Percentiles rank a stretch among this genome's conserved stretches.
Evolutionary conservation across 2,113 vertebrate genomes (phyloP).

Genomic region (Hemicordylus capensis): DNA sequence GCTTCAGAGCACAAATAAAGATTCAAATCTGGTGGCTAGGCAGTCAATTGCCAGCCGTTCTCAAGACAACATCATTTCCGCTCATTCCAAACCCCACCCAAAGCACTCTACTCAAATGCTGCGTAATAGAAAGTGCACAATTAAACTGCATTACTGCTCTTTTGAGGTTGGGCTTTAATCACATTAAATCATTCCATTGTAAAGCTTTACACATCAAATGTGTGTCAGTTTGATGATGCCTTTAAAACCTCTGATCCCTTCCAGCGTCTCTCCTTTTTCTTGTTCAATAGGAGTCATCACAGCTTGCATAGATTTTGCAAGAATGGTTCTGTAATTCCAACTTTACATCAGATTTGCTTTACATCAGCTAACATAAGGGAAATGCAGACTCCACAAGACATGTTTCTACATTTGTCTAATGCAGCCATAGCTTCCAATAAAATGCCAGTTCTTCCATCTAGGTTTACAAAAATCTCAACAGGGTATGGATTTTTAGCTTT

Average conservation of each 20-base stretch:
- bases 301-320: background rate
- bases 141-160: background rate
- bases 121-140: background rate
- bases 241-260: background rate
- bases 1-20: conserved; percentile 19
- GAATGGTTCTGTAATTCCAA: background rate
- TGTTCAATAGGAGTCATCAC: background rate
- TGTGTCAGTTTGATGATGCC: conserved; percentile 14
- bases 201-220: background rate
- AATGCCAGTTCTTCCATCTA: background rate
- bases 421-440: background rate
- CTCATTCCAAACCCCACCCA: conserved; percentile 8
- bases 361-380: background rate
- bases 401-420: background rate
- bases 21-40: conserved; percentile 20
- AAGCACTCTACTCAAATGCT: background rate
- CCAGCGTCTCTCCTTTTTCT: background rate
- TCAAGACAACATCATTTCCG: conserved; percentile 22
- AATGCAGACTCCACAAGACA: background rate
- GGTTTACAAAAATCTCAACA: background rate
- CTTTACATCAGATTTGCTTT: background rate
- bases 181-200: background rate
- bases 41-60: conserved; percentile 11
- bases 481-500: background rate
- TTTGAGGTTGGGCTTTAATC: conserved; percentile 16